These are phyloP conservation scores for Erebia palarica DNA, from an alignment of 2,888 invertebrate genomes.

Conservation along the genomic window DNA sequence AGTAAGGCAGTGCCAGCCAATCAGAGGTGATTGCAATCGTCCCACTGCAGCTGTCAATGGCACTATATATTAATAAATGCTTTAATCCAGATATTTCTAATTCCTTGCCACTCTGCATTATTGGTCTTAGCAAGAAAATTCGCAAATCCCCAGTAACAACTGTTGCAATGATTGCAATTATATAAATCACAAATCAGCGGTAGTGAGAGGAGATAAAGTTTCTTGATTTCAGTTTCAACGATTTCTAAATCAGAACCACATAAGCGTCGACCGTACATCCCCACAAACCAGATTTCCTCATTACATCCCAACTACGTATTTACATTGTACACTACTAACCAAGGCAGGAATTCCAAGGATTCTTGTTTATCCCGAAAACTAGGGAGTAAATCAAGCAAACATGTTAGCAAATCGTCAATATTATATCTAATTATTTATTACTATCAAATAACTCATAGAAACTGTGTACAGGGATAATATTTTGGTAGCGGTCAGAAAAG, in stretches of 20 bases:
- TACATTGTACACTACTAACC: slow-evolving; percentile 86
- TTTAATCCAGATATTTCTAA: too few species aligned
- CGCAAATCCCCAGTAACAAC: background rate
- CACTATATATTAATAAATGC: too few species aligned
- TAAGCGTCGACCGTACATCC: slow-evolving; percentile 15
- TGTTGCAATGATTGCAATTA: background rate
- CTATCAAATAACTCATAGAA: slow-evolving; percentile 29
- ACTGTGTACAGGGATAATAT: background rate
- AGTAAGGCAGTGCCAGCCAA: too few species aligned
- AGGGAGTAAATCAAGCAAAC: slow-evolving; percentile 80
- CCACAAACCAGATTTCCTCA: slow-evolving; percentile 32
- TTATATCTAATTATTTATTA: slow-evolving; percentile 23
- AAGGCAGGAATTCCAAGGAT: slow-evolving; percentile 89
- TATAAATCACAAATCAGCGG: background rate
- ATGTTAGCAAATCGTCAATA: slow-evolving; percentile 54
- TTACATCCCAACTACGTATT: slow-evolving; percentile 56
- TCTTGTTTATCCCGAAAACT: slow-evolving; percentile 92
- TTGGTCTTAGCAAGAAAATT: background rate
- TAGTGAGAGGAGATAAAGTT: background rate
- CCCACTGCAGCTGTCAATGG: too few species aligned
- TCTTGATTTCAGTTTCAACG: slow-evolving; percentile 21
- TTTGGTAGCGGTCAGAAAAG: background rate
- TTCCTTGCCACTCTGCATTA: too few species aligned
- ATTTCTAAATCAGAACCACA: slow-evolving; percentile 21
- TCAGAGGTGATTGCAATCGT: too few species aligned